Conservation (phyloP, 2,797 vertebrate species). For the Acrossocheilus wenchowensis region DNA sequence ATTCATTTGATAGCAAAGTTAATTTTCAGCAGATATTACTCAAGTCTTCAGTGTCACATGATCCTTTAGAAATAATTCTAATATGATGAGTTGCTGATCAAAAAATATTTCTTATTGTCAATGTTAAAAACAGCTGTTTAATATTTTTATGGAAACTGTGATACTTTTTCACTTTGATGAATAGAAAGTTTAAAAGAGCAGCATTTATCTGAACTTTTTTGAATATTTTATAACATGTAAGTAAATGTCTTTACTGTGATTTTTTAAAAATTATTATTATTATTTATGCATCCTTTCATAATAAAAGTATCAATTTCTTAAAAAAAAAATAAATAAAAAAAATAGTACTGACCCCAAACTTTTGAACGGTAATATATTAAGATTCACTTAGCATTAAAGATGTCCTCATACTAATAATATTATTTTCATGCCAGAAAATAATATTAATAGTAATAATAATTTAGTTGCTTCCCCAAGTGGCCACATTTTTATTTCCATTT, state of each 20-base stretch:
- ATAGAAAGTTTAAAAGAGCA: background rate
- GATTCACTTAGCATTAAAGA: too few relatives aligned
- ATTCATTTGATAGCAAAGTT: background rate
- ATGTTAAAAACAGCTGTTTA: background rate
- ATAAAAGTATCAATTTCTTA: background rate
- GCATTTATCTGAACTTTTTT: background rate
- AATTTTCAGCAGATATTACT: background rate
- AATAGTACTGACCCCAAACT: background rate
- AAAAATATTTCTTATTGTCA: background rate
- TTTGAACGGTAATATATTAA: background rate
- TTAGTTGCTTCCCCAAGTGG: background rate
- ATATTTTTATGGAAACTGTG: background rate
- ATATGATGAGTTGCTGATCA: background rate
- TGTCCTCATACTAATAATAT: background rate
- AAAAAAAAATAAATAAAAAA: too few relatives aligned
- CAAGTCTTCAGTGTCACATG: background rate
- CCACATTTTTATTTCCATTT: background rate
- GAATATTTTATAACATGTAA: background rate
- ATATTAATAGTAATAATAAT: background rate
- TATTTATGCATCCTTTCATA: background rate
- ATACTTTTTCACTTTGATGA: background rate
- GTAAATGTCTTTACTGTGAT: background rate
- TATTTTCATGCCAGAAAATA: background rate
- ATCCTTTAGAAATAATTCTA: background rate
- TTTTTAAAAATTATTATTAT: background rate